Conservation (phyloP, 2,797 vertebrate species). For the Enteromius mattozi region DNA sequence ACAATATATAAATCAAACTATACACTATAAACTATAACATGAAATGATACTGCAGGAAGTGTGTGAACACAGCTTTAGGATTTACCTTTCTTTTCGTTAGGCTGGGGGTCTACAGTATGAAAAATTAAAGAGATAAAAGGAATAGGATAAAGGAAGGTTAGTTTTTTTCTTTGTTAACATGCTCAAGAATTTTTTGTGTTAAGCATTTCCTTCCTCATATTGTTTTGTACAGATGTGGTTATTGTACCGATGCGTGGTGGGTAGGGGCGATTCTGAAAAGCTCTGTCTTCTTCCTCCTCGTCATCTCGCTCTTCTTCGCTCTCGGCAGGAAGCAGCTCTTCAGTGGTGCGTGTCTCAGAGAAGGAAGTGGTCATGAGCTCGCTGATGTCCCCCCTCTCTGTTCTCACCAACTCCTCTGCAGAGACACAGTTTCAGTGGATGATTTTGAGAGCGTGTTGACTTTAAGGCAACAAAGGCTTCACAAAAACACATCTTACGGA, state of each 20-base stretch:
- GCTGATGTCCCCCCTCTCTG: slow-evolving; percentile 80
- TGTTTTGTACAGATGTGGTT: background rate
- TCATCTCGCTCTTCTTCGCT: slow-evolving; percentile 83
- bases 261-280: slow-evolving; percentile 81
- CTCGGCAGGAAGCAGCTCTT: slow-evolving; percentile 81
- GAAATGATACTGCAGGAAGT: background rate
- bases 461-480: background rate
- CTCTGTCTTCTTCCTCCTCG: slow-evolving; percentile 81
- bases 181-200: background rate
- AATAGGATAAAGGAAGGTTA: background rate
- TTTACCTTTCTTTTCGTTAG: slow-evolving; percentile 83
- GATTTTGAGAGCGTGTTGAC: background rate
- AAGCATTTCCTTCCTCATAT: background rate
- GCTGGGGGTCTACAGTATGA: slow-evolving; percentile 73
- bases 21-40: background rate
- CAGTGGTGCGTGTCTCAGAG: slow-evolving; percentile 83
- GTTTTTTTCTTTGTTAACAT: background rate
- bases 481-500: slow-evolving; percentile 76
- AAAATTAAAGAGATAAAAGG: slow-evolving; percentile 36
- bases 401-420: slow-evolving; percentile 79
- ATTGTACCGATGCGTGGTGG: slow-evolving; percentile 77
- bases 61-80: background rate
- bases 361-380: slow-evolving; percentile 85
- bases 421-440: background rate
- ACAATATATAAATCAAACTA: background rate